Conservation (phyloP, 2,113 vertebrate species). For the Cinclus mexicanus region DNA sequence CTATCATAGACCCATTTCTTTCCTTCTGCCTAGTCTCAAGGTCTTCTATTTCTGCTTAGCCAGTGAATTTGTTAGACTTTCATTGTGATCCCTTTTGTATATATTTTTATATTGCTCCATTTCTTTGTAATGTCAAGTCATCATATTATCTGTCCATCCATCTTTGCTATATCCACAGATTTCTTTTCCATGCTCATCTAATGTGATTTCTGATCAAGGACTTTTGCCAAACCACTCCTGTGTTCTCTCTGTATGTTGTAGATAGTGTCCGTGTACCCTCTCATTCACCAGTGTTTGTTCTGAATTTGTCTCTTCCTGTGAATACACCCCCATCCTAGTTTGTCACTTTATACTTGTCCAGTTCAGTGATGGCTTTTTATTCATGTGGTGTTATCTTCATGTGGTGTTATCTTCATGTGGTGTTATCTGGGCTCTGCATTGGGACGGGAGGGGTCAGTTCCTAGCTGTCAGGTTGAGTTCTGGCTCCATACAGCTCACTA, state of each 20-base stretch:
- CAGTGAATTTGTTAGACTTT: neutral
- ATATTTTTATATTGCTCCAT: neutral
- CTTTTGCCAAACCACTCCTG: neutral
- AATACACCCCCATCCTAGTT: neutral
- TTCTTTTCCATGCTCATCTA: neutral
- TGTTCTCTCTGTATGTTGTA: neutral
- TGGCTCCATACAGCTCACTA: neutral
- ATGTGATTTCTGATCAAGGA: neutral
- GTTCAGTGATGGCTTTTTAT: neutral
- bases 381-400: rapidly evolving
- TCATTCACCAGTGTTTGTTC: neutral
- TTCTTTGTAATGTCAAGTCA: neutral
- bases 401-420: too few species aligned
- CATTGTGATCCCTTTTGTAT: neutral
- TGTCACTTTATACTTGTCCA: neutral
- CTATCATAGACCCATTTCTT: neutral
- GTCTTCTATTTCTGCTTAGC: neutral
- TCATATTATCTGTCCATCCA: neutral
- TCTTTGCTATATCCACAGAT: neutral
- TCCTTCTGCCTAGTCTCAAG: neutral
- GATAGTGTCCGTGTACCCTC: neutral
- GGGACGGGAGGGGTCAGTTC: neutral
- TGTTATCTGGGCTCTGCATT: rapidly evolving
- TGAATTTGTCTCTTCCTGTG: neutral
- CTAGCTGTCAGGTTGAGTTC: neutral